These are phyloP conservation scores for Hippocampus comes DNA, from an alignment of 2,113 vertebrate genomes.

Conservation along the genomic window DNA sequence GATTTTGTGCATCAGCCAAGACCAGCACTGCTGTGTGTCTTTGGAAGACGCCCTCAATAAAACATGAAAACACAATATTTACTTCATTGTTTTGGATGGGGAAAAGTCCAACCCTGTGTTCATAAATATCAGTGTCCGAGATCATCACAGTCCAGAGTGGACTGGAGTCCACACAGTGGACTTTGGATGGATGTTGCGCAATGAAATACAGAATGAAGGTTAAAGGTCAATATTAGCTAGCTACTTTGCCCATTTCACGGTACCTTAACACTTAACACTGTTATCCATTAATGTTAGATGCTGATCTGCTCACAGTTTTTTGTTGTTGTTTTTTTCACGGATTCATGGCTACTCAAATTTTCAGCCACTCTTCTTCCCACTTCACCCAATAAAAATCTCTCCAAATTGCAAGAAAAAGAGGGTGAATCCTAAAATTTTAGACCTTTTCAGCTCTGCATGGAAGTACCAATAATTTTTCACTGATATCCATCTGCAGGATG, in stretches of 20 bases:
- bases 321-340: too few species aligned
- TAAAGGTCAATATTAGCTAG: constrained; percentile 47
- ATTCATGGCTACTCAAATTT: too few species aligned
- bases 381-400: neutral
- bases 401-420: neutral
- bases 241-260: neutral
- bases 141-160: constrained; percentile 39
- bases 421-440: neutral
- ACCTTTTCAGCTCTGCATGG: constrained; percentile 34
- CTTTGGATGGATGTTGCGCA: constrained; percentile 52
- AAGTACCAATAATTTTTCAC: constrained; percentile 59
- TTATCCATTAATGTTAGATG: neutral
- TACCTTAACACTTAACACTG: neutral
- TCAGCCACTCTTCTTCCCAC: neutral
- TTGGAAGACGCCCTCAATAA: constrained; percentile 13
- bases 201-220: constrained; percentile 45
- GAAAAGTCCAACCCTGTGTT: constrained; percentile 9
- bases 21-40: neutral
- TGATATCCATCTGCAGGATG: constrained; percentile 56
- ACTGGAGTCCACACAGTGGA: constrained; percentile 38
- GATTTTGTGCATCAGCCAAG: neutral
- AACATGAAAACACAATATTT: constrained; percentile 1
- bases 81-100: neutral
- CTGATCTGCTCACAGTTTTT: too few species aligned
- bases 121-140: constrained; percentile 29